Conservation (phyloP, 2,888 invertebrate species). For the Tipula lateralis region DNA sequence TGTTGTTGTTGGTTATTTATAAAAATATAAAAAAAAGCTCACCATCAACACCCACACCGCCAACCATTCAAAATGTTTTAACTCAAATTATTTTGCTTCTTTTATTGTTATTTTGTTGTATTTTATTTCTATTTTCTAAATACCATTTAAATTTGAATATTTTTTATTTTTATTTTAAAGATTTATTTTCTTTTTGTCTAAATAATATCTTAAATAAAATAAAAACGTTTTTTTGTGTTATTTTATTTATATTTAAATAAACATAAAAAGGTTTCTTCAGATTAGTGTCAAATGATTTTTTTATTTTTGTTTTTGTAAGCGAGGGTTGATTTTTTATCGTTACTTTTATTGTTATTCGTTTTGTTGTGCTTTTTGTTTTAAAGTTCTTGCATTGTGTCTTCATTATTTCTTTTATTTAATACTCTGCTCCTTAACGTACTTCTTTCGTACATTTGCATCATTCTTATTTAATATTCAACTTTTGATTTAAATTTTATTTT, state of each 20-base stretch:
- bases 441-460: background rate
- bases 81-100: background rate
- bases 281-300: slow-evolving; percentile 5
- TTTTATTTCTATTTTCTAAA: background rate
- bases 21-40: background rate
- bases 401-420: background rate
- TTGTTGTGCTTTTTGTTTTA: background rate
- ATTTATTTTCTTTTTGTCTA: background rate
- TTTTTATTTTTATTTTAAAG: background rate
- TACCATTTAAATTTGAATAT: background rate
- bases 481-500: background rate
- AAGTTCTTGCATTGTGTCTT: background rate
- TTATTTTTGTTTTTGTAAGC: background rate
- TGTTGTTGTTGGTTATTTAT: background rate
- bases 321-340: background rate
- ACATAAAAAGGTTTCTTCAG: background rate
- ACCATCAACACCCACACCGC: background rate
- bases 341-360: background rate
- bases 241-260: background rate
- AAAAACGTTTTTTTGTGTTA: background rate
- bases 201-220: background rate
- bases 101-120: background rate
- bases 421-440: background rate
- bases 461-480: background rate
- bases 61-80: background rate